These are phyloP conservation scores for Microplitis demolitor DNA, from an alignment of 1,140 invertebrate species.

Conservation along the genomic window DNA sequence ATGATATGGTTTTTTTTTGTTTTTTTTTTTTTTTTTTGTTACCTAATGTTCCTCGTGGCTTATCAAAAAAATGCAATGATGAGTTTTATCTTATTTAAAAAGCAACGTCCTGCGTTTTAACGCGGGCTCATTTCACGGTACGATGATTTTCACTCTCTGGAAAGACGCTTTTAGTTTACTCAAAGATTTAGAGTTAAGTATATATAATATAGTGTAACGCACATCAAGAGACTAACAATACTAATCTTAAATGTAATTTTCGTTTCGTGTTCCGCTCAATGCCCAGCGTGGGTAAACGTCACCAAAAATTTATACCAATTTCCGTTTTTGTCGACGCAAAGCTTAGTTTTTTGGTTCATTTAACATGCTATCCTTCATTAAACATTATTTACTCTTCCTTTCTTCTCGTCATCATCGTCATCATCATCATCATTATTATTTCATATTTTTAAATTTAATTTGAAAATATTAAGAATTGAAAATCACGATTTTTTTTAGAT, in stretches of 20 bases:
- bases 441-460: neutral
- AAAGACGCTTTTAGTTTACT: slow-evolving; percentile 32
- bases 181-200: slow-evolving; percentile 21
- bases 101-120: slow-evolving; percentile 21
- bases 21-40: no score
- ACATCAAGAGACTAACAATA: neutral
- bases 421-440: neutral
- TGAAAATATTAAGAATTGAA: neutral
- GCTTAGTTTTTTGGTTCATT: slow-evolving; percentile 26
- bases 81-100: neutral
- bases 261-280: slow-evolving; percentile 25
- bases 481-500: no score
- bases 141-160: slow-evolving; percentile 28
- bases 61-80: neutral
- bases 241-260: slow-evolving; percentile 33
- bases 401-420: neutral
- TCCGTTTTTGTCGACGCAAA: slow-evolving; percentile 21
- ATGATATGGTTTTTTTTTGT: no score
- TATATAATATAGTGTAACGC: no score
- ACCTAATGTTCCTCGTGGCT: no score
- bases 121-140: slow-evolving; percentile 37
- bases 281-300: slow-evolving; percentile 20
- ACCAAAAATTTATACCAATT: slow-evolving; percentile 26
- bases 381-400: slow-evolving; percentile 3
- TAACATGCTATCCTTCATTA: slow-evolving; percentile 26